phyloP scores from a whole-genome alignment of 2,797 vertebrate genomes.

The Rhinatrema bivittatum region DNA sequence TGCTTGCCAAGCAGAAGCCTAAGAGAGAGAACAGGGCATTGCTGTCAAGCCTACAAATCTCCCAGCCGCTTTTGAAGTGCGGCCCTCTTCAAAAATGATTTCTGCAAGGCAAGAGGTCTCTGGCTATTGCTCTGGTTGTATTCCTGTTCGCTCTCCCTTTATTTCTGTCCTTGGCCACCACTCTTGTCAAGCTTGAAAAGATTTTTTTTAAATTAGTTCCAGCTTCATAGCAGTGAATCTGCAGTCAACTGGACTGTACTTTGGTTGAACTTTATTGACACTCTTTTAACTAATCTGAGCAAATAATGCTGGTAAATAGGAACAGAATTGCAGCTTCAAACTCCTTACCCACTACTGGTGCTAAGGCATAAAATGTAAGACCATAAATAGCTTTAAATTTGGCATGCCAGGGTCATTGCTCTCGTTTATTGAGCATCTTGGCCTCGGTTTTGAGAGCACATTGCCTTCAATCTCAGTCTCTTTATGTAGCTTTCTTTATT shows the following conservation, averaged over 20 bases:
- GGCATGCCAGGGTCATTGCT: background rate
- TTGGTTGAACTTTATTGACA: background rate
- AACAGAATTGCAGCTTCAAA: background rate
- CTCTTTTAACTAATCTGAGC: background rate
- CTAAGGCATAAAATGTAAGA: accelerated
- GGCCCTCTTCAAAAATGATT: no score
- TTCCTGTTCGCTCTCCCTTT: no score
- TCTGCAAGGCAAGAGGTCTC: no score
- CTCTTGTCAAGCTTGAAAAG: no score
- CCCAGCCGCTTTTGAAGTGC: no score
- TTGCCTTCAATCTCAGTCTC: background rate
- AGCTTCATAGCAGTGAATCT: accelerated
- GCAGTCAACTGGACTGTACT: background rate
- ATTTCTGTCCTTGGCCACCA: no score
- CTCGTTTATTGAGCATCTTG: background rate
- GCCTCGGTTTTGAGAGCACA: background rate
- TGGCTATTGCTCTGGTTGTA: no score
- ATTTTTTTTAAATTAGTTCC: no score
- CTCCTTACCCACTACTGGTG: background rate
- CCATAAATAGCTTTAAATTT: background rate
- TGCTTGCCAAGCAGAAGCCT: no score
- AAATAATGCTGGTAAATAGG: background rate
- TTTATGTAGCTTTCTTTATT: background rate
- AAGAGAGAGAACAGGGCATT: no score
- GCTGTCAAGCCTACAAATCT: no score